Base-by-base conservation (phyloP, 2,888 invertebrate genomes). In the Ophion slaviceki region DNA sequence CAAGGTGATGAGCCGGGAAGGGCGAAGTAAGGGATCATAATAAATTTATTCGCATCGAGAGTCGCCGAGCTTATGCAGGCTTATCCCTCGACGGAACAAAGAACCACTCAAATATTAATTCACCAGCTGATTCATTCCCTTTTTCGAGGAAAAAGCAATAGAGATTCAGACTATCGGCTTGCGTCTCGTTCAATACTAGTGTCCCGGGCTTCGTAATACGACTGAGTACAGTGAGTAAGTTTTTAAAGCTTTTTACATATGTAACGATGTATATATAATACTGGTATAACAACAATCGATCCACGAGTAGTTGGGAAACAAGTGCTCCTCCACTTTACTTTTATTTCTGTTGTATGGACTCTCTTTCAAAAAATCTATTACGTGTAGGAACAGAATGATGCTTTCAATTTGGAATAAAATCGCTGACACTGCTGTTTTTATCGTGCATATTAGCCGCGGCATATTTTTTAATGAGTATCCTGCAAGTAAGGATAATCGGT, bases 1-100 rank as follows among this genome's bases (percentile, higher is more conserved):
- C 20, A 32, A 67, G 66, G 66, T 61, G 82, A 68, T 32, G 45
- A 67, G 28, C 62, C 62, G 64, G 47, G 66, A 71, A 53, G 57
- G 72, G 71, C 72, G 71, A 68, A 81, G 17, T 64, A 64, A 36
- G 57, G 57, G 77, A 68, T 78, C 74, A 72, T 79, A 85, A 85
- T 85, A 82, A 85, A 85, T 84, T 80, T 77, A 85, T 82, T 82
- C 81, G 74, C 85, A 82, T 53, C 68, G 62, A 82, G 71, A 68
- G 78, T 82, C 71, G 62, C 74, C 57, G 71, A 61, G 85, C 77
- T 85, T 82, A 85, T 40, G 67, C 67, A 57, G 68, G 81, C 81
- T 85, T 82, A 85, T 82, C 85, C 71, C 36, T 61, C 68, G 67
- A 82, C 45, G 45, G 78, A 68, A 78, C 78, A 78, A 78, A 78